Base-by-base conservation (phyloP, 2,113 vertebrate genomes). In the Heterotilapia buettikoferi region DNA sequence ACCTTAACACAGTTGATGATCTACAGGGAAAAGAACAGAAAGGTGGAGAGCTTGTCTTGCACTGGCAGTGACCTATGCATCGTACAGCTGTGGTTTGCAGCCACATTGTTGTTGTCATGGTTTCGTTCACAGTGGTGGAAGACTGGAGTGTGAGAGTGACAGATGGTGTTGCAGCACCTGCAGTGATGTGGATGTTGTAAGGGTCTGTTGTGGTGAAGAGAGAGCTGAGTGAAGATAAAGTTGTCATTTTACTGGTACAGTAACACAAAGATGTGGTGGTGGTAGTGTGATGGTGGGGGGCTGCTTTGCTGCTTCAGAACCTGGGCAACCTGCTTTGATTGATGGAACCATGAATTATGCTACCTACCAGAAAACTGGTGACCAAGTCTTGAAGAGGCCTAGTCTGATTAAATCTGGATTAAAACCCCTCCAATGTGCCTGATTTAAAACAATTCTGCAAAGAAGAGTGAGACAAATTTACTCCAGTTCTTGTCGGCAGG, bases 1-100 rank as follows among this genome's bases (percentile, higher is more conserved):
- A 76, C 24, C 9, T 76, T 18, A 50, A 50, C 43, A 19, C 9
- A 4, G 24, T 18, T 47, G 6, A 47, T 47, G 40, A 29, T 47
- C 2, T 76, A 47, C 24, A 76, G 43, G 24, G 71, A 73, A 26
- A 76, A 40, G 68, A 76, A 76, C 1, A 6, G 31, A 61, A 31
- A 61, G 59, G 29, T 2, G 16, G 38, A 2, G 68, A 76, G 40
- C 4, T 43, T 19, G 21, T 29, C 43, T 47, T 29, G 21, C 68
- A 26, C 68, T 73, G 68, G 40, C 21, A 73, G 38, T 45, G 68
- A 11, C 40, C 0, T 29, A 45, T 2, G 38, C 5, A 73, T 73
- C 2, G 8, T 43, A 7, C 0, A 29, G 4, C 21, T 0, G 40
- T 45, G 14, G 40, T 45, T 47, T 73, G 68, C 40, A 26, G 21